Conservation (phyloP, 2,113 vertebrate genomes). For the Cyphotilapia sp. region DNA sequence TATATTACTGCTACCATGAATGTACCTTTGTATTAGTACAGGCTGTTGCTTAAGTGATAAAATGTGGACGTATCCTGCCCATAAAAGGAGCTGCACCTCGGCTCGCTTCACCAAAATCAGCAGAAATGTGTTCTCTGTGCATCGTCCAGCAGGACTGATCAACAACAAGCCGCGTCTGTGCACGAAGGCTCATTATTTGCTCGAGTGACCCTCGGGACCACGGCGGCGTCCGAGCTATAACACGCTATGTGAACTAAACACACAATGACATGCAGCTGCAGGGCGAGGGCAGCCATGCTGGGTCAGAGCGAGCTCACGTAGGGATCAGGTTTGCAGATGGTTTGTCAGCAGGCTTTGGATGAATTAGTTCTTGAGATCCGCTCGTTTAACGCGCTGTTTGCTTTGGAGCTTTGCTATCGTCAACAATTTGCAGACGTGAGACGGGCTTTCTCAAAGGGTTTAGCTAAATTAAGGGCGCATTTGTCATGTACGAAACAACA, state of each 20-base stretch:
- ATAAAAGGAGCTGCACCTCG: background rate
- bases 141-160: background rate
- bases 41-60: background rate
- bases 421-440: slow-evolving; percentile 6
- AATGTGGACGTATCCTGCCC: background rate
- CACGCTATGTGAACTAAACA: background rate
- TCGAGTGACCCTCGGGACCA: background rate
- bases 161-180: background rate
- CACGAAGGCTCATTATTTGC: background rate
- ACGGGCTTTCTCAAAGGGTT: background rate
- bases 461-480: slow-evolving; percentile 19
- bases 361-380: background rate
- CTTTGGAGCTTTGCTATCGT: slow-evolving; percentile 15
- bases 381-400: slow-evolving; percentile 3
- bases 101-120: background rate
- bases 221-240: background rate
- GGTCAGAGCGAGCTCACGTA: background rate
- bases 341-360: background rate
- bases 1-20: background rate
- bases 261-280: background rate
- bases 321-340: background rate
- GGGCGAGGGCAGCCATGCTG: background rate
- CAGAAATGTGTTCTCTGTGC: background rate
- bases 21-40: background rate
- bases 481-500: background rate